A percentile compares a stretch with the other conserved stretches of the same genome.
phyloP scores from a whole-genome alignment of 2,113 vertebrate genomes.

The Neoarius graeffei region DNA sequence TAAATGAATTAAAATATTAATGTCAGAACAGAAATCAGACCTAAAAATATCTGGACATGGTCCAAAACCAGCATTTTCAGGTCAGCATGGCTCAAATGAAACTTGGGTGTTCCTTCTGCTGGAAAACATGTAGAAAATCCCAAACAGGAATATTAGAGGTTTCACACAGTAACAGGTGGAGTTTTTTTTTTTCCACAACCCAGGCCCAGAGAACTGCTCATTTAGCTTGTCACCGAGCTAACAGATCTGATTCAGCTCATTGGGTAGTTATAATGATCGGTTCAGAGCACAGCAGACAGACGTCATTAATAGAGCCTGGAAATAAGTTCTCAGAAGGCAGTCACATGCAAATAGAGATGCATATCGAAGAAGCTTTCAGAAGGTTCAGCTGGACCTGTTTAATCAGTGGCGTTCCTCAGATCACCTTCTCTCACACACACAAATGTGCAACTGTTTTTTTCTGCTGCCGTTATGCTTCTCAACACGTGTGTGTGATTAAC shows the following conservation, averaged over 20 bases:
- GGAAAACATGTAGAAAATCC: background rate
- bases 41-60: background rate
- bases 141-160: background rate
- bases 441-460: background rate
- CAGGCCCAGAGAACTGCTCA: background rate
- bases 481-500: background rate
- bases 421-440: background rate
- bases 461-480: background rate
- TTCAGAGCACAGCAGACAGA: background rate
- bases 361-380: background rate
- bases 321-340: background rate
- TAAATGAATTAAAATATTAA: background rate
- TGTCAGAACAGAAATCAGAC: background rate
- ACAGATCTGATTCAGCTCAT: background rate
- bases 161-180: background rate
- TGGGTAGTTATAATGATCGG: background rate
- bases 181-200: background rate
- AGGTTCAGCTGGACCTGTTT: background rate
- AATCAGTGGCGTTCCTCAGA: background rate
- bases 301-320: background rate
- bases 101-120: conserved; percentile 2
- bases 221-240: background rate
- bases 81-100: background rate
- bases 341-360: background rate
- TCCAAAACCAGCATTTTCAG: background rate